These are phyloP conservation scores for Eonycteris spelaea DNA, from an alignment of 2,113 vertebrate species.

Conservation along the genomic window DNA sequence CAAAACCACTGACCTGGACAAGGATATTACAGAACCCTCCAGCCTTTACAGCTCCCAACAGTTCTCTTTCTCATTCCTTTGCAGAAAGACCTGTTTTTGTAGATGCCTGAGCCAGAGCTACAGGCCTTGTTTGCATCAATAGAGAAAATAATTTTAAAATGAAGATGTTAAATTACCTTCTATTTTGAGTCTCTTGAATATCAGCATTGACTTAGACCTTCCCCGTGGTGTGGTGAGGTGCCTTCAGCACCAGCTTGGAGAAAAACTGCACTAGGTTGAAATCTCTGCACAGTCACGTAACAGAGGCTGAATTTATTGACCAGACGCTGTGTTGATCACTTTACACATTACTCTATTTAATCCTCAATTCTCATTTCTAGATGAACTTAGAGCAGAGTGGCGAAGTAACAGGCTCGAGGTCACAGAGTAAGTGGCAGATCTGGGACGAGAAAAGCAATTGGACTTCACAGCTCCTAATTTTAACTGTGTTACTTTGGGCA, in stretches of 20 bases:
- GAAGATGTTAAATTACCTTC: neutral
- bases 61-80: neutral
- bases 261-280: neutral
- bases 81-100: neutral
- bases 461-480: neutral
- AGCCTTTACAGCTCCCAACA: rapidly evolving
- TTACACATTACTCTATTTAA: neutral
- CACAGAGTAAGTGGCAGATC: neutral
- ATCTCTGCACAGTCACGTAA: neutral
- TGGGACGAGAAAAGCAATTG: neutral
- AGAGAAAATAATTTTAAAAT: neutral
- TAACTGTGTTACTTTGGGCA: neutral
- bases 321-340: neutral
- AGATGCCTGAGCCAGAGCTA: neutral
- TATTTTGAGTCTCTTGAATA: neutral
- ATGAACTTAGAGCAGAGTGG: neutral
- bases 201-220: neutral
- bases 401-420: neutral
- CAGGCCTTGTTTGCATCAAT: neutral
- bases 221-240: neutral
- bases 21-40: neutral
- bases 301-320: neutral
- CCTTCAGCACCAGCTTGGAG: neutral
- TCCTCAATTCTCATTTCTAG: neutral
- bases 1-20: neutral